Conservation (phyloP, 2,797 vertebrate genomes). For the Champsocephalus gunnari region DNA sequence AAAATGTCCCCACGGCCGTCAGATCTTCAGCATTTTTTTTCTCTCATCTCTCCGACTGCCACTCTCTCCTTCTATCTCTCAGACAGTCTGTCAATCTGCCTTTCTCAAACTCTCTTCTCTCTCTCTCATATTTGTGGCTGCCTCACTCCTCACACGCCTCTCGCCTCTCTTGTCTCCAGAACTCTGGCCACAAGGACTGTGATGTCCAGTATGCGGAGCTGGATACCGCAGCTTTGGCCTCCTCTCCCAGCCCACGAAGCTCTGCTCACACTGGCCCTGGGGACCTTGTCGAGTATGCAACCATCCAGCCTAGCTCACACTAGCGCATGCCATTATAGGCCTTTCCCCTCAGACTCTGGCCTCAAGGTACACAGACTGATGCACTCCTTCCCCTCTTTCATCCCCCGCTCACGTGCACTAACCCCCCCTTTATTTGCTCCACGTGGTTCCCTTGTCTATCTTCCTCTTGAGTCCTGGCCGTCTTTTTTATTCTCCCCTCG, state of each 20-base stretch:
- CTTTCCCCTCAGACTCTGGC: conserved; percentile 89
- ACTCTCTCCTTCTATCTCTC: conserved; percentile 20
- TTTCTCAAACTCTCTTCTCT: conserved; percentile 29
- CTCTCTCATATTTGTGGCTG: conserved; percentile 54
- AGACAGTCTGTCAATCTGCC: conserved; percentile 4
- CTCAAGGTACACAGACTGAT: conserved; percentile 89
- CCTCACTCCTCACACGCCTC: conserved; percentile 83
- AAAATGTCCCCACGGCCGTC: conserved; percentile 47
- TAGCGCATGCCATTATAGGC: conserved; percentile 91
- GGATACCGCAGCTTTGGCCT: conserved; percentile 94
- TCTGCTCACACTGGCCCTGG: conserved; percentile 88
- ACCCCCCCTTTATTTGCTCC: conserved; percentile 40
- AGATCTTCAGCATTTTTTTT: conserved; percentile 31
- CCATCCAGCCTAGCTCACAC: conserved; percentile 95
- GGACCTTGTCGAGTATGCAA: conserved; percentile 94
- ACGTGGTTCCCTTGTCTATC: conserved; percentile 53
- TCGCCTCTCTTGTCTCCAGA: conserved; percentile 90
- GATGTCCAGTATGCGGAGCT: conserved; percentile 95
- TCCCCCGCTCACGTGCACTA: conserved; percentile 61
- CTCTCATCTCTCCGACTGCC: no score
- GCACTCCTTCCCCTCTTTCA: conserved; percentile 68
- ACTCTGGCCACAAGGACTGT: conserved; percentile 90
- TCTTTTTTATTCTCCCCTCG: conserved; percentile 47
- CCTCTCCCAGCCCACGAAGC: conserved; percentile 87
- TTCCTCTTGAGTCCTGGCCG: conserved; percentile 44